These are phyloP conservation scores for Clepsis dumicolana DNA, from an alignment of 2,888 invertebrate species.

Conservation along the genomic window DNA sequence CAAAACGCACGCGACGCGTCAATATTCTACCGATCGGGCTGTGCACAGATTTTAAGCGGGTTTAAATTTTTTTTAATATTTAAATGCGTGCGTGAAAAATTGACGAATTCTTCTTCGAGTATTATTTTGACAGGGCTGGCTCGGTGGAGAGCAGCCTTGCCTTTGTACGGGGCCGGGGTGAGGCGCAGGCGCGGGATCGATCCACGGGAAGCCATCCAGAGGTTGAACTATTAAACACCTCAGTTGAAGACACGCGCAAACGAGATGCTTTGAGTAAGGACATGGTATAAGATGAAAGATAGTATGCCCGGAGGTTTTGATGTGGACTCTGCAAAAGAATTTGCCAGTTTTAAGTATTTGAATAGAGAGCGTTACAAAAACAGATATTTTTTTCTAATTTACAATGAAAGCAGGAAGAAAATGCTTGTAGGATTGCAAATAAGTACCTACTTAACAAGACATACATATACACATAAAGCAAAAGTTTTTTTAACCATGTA, in stretches of 20 bases:
- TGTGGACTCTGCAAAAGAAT: background rate
- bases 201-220: constrained; percentile 65
- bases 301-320: constrained; percentile 11
- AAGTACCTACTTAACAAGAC: too few relatives aligned
- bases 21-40: background rate
- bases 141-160: constrained; percentile 68
- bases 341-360: background rate
- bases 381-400: too few relatives aligned
- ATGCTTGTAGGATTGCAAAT: too few relatives aligned
- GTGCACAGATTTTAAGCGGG: background rate
- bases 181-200: constrained; percentile 79
- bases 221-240: constrained; percentile 48
- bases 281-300: constrained; percentile 8
- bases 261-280: constrained; percentile 20
- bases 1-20: background rate
- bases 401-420: too few relatives aligned
- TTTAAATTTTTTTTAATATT: constrained; percentile 2
- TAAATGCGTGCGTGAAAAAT: constrained; percentile 55
- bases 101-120: constrained; percentile 66
- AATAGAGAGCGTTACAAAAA: background rate
- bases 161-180: constrained; percentile 70
- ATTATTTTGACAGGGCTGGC: constrained; percentile 78
- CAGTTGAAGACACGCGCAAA: constrained; percentile 21
- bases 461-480: too few relatives aligned
- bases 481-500: too few relatives aligned